Percentiles rank a stretch among this genome's conserved stretches.
Evolutionary conservation across 2,113 vertebrate species (phyloP).

Genomic region (Cariama cristata): DNA sequence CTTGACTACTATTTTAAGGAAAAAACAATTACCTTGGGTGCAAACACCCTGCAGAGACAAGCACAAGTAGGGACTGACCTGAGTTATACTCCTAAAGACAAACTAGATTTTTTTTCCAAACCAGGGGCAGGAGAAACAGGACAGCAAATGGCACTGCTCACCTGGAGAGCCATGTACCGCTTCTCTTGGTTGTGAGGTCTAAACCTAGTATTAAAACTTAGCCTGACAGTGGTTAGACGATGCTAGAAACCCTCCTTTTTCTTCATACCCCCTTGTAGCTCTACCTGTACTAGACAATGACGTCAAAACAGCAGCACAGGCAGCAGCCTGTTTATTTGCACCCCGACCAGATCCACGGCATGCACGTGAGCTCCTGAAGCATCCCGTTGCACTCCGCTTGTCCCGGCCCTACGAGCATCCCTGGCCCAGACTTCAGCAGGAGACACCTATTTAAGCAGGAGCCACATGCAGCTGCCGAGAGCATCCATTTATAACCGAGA

Average conservation of each 20-base stretch:
- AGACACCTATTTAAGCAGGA: too few relatives aligned
- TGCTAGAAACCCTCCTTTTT: neutral
- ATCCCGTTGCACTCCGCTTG: neutral
- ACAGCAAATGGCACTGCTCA: neutral
- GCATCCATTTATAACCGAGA: neutral
- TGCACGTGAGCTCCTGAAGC: neutral
- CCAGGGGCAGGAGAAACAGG: neutral
- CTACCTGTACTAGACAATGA: neutral
- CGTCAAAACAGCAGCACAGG: neutral
- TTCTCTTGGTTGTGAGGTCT: fast-evolving
- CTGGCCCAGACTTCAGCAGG: neutral
- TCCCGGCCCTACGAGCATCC: neutral
- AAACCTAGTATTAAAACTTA: neutral
- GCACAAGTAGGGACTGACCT: neutral
- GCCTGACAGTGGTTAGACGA: fast-evolving
- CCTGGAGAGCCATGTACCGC: fast-evolving
- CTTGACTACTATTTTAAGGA: neutral
- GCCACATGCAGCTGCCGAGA: neutral
- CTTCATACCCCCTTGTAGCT: neutral
- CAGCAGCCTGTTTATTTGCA: neutral
- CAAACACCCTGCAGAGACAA: neutral
- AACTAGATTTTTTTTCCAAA: neutral
- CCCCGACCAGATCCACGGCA: neutral
- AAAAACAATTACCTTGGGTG: neutral
- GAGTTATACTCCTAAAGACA: neutral